Percentiles rank a stretch among this genome's conserved stretches.
Conservation (phyloP, 2,113 vertebrate species). For the Cyanoderma ruficeps region DNA sequence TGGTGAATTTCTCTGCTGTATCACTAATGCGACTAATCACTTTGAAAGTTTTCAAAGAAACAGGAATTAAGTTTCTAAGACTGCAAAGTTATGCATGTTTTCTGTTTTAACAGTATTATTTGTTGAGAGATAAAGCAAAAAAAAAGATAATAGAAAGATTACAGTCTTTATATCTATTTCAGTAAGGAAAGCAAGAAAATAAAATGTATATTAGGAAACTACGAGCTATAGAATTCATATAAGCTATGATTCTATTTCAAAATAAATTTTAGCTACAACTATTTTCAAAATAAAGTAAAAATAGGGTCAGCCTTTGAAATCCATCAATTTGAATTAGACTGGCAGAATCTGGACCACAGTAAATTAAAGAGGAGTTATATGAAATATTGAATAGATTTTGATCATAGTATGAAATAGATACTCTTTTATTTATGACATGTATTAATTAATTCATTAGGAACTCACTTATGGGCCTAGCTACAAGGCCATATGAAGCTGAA, state of each 20-base stretch:
- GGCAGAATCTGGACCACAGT: not conserved
- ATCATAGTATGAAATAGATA: conserved; percentile 12
- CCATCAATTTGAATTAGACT: not conserved
- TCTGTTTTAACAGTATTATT: not conserved
- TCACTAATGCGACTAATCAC: not conserved
- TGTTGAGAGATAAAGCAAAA: not conserved
- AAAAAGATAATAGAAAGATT: not conserved
- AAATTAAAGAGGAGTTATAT: conserved; percentile 7
- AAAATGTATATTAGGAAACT: not conserved
- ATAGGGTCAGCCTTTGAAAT: not conserved
- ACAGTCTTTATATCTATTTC: not conserved
- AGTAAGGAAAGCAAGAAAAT: not conserved
- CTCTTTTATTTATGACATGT: conserved; percentile 50
- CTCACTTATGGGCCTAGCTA: not conserved
- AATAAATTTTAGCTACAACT: not conserved
- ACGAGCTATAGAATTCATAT: not conserved
- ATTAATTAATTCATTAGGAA: conserved; percentile 31
- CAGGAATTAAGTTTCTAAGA: not conserved
- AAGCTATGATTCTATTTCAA: not conserved
- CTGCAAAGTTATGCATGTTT: not conserved
- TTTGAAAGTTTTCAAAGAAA: not conserved
- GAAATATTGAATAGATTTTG: conserved; percentile 53
- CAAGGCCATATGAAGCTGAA: not conserved
- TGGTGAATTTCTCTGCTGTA: not conserved
- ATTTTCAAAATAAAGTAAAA: not conserved